Base-by-base conservation (phyloP, 2,888 invertebrate species). In the Lepidochrysops patricia region DNA sequence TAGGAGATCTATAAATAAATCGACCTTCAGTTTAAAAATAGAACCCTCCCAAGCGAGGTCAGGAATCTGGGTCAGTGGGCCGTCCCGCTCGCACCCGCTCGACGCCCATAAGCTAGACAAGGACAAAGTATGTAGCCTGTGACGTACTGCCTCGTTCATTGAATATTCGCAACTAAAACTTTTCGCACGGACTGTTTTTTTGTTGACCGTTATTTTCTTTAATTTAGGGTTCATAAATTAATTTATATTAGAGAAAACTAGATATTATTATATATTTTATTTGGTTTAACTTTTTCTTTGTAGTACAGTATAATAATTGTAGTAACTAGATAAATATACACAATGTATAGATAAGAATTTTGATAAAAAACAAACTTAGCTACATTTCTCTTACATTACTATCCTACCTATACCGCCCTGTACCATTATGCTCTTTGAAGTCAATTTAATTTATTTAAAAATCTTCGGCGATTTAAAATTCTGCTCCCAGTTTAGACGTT, bases 1-100 rank as follows among this genome's bases (percentile, higher is more conserved):
- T 19, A 43, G 43, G 43, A 68, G 68, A 67, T 76, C 84, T 86
- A 88, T 87, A 85, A 85, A 89, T 89, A 89, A 79, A 80, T 71
- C 85, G 89, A 89, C 89, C 89, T 89, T 89, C 87, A 86, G 83
- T 76, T 82, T 86, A 87, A 84, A 89, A 88, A 89, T 89, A 89
- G 89, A 88, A 82, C 87, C 83, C 84, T 76, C 76, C 80, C 79
- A 75, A 79, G 73, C 81, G 87, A 84, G 88, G 86, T 88, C 84
- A 79, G 77, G 72, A 83, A 89, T 87, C 83, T 89, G 73, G 88
- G 88, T 88, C 89, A 88, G 73, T 73, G 70, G 73, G 72, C 60
- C 66, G 64, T 82, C 84, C 70, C 78, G 63, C 66, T 84, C 78
- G 49, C 70, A 57, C 74, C 49, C 60, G 43, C 34, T 58, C 48